Percentiles rank a stretch among this genome's conserved stretches.
These are phyloP conservation scores for Atherinomorus stipes DNA, from an alignment of 2,113 vertebrate genomes.

Conservation along the genomic window DNA sequence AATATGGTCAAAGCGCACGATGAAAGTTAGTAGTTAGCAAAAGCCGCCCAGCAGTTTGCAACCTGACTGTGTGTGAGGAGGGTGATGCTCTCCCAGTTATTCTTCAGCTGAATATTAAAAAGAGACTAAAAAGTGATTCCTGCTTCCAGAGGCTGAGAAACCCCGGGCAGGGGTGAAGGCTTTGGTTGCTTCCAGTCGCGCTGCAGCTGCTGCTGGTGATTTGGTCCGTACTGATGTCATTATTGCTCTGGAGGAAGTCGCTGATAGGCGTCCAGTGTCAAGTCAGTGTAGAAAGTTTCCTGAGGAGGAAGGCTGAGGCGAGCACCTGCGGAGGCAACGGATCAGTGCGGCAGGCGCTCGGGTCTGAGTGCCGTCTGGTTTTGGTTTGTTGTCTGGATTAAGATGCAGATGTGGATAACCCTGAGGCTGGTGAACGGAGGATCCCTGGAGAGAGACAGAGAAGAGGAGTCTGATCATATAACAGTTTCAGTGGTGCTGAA, in stretches of 20 bases:
- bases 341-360: background rate
- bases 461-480: no score
- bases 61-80: conserved; percentile 78
- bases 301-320: background rate
- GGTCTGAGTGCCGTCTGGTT: conserved; percentile 26
- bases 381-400: conserved; percentile 43
- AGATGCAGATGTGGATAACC: conserved; percentile 42
- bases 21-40: conserved; percentile 75
- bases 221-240: conserved; percentile 4
- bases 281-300: conserved; percentile 13
- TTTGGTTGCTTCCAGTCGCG: conserved; percentile 23
- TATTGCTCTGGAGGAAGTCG: conserved; percentile 20
- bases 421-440: conserved; percentile 54
- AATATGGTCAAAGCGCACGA: conserved; percentile 33
- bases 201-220: conserved; percentile 7
- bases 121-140: background rate
- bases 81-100: conserved; percentile 2
- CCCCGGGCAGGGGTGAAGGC: conserved; percentile 30
- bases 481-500: no score
- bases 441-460: conserved; percentile 39
- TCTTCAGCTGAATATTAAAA: conserved; percentile 21
- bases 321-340: background rate
- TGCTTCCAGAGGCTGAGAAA: conserved; percentile 58
- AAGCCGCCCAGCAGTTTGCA: conserved; percentile 87
- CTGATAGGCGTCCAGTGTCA: conserved; percentile 3